These are phyloP conservation scores for Oreochromis niloticus DNA, from an alignment of 2,113 vertebrate genomes.

Conservation along the genomic window DNA sequence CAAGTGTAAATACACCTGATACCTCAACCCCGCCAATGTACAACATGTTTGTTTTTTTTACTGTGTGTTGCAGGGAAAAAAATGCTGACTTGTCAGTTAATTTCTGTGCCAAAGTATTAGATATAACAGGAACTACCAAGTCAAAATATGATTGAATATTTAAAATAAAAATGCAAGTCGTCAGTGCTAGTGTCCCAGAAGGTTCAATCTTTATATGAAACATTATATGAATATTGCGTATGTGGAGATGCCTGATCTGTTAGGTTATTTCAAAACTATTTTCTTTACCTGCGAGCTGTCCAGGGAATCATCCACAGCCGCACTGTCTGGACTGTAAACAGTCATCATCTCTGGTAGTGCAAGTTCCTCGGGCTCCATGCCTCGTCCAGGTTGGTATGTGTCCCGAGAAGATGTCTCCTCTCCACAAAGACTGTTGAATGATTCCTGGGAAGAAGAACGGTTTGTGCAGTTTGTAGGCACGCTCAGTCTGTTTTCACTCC, in stretches of 20 bases:
- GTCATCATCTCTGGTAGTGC: conserved; percentile 42
- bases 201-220: background rate
- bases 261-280: background rate
- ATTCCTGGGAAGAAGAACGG: conserved; percentile 48
- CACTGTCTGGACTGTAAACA: background rate
- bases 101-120: background rate
- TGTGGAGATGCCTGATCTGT: background rate
- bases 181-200: background rate
- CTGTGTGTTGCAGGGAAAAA: background rate
- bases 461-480: conserved; percentile 9
- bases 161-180: background rate
- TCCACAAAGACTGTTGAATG: background rate
- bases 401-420: background rate
- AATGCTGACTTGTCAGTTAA: background rate
- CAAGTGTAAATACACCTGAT: conserved; percentile 37
- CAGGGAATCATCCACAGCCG: conserved; percentile 6
- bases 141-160: background rate
- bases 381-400: background rate
- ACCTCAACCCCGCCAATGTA: background rate
- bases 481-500: conserved; percentile 13
- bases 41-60: background rate
- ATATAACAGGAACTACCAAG: background rate
- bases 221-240: background rate
- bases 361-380: conserved; percentile 45
- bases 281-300: conserved; percentile 54